Percentiles rank a stretch among this genome's conserved stretches.
phyloP scores from a whole-genome alignment of 2,888 invertebrate genomes.

The Lithodes maja region DNA sequence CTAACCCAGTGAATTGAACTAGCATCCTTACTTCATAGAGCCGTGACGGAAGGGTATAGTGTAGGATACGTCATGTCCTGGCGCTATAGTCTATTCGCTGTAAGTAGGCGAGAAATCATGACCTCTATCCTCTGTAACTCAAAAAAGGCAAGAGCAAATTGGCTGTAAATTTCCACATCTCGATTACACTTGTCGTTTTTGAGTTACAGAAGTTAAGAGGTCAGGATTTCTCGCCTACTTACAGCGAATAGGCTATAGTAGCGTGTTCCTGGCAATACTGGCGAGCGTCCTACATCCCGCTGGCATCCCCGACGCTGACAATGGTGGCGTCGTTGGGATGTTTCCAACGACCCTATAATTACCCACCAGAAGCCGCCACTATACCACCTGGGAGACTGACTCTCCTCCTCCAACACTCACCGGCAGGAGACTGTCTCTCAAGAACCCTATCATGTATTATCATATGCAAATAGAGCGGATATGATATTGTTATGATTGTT shows the following conservation, averaged over 20 bases:
- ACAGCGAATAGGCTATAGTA: not conserved
- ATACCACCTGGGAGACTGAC: constrained; percentile 27
- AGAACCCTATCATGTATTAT: not conserved
- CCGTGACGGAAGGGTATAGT: not conserved
- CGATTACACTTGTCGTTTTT: too few relatives aligned
- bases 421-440: constrained; percentile 8
- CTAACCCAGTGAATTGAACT: not conserved
- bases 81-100: too few relatives aligned
- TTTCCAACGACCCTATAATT: constrained; percentile 46
- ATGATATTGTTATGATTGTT: too few relatives aligned
- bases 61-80: not conserved
- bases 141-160: too few relatives aligned
- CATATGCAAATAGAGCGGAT: not conserved
- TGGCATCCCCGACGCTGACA: constrained; percentile 27
- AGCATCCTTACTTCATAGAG: not conserved
- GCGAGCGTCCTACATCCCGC: constrained; percentile 4
- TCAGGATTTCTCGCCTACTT: too few relatives aligned
- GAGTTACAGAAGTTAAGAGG: too few relatives aligned
- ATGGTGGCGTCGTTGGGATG: constrained; percentile 36
- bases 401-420: not conserved
- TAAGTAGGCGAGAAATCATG: too few relatives aligned
- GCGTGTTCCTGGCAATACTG: not conserved
- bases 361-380: constrained; percentile 46
- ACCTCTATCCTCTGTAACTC: too few relatives aligned
- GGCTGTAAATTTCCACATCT: too few relatives aligned